Conservation (phyloP, 2,797 vertebrate genomes). For the Psittacula derbiana region DNA sequence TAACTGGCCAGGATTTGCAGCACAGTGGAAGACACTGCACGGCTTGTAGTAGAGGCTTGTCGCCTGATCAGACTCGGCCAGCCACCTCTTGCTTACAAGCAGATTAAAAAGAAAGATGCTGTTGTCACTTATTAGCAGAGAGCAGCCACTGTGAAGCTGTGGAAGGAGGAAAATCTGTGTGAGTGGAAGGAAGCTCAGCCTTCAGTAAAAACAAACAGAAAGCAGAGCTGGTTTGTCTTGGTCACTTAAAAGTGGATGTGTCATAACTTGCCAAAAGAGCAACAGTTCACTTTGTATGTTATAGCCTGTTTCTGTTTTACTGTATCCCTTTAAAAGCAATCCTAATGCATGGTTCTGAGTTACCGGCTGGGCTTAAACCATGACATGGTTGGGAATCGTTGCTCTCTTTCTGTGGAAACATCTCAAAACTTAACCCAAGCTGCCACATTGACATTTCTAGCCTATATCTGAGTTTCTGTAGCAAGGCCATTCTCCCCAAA, state of each 20-base stretch:
- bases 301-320: not conserved
- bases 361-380: not conserved
- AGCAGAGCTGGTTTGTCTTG: not conserved
- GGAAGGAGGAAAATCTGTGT: not conserved
- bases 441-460: not conserved
- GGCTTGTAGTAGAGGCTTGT: not conserved
- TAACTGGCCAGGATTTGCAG: not conserved
- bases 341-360: not conserved
- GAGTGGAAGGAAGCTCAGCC: not conserved
- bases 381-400: not conserved
- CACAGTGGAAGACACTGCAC: not conserved
- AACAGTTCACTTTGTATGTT: not conserved
- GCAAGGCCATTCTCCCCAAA: not conserved
- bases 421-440: not conserved
- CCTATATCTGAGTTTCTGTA: not conserved
- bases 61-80: not conserved
- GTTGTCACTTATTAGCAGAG: not conserved
- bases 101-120: not conserved
- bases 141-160: not conserved
- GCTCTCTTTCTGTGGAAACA: not conserved
- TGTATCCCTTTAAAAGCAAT: not conserved
- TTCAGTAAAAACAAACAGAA: not conserved
- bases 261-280: not conserved
- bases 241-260: not conserved
- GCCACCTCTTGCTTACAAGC: not conserved